Evolutionary conservation across 2,113 vertebrate genomes (phyloP).

Genomic region (Eclectus roratus): DNA sequence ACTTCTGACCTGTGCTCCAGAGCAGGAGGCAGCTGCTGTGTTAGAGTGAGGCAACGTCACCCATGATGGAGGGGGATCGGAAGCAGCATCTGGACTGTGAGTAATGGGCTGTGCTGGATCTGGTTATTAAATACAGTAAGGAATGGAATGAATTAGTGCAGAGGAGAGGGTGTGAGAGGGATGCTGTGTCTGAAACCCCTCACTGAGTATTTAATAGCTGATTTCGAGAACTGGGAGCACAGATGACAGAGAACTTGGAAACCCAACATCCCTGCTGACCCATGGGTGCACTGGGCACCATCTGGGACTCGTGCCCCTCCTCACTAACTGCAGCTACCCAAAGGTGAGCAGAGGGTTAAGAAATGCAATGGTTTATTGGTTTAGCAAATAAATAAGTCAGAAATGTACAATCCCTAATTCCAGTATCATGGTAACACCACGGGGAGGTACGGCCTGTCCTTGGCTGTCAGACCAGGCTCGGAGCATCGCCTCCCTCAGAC

Average conservation of each 20-base stretch:
- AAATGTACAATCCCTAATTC: background rate
- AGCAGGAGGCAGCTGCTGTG: no score
- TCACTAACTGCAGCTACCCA: background rate
- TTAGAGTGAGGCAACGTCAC: rapidly evolving
- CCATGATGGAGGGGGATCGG: rapidly evolving
- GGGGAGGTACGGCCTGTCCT: background rate
- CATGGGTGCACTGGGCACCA: rapidly evolving
- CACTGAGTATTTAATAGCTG: rapidly evolving
- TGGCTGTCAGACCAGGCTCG: background rate
- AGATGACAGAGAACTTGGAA: background rate
- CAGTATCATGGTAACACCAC: background rate
- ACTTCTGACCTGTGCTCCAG: no score
- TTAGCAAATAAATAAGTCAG: constrained; percentile 54
- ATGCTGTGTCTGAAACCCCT: background rate
- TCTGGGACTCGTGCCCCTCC: background rate
- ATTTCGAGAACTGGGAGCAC: background rate
- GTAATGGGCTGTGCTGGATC: background rate
- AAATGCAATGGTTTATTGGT: background rate
- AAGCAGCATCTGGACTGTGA: background rate
- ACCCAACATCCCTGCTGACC: no score
- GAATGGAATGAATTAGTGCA: background rate
- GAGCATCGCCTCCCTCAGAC: background rate
- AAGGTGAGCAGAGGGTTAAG: background rate
- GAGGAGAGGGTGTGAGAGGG: background rate
- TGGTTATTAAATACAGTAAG: background rate